Percentiles rank a stretch among this genome's conserved stretches.
These are phyloP conservation scores for Volucella inflata DNA, from an alignment of 2,888 invertebrate species.

Conservation along the genomic window DNA sequence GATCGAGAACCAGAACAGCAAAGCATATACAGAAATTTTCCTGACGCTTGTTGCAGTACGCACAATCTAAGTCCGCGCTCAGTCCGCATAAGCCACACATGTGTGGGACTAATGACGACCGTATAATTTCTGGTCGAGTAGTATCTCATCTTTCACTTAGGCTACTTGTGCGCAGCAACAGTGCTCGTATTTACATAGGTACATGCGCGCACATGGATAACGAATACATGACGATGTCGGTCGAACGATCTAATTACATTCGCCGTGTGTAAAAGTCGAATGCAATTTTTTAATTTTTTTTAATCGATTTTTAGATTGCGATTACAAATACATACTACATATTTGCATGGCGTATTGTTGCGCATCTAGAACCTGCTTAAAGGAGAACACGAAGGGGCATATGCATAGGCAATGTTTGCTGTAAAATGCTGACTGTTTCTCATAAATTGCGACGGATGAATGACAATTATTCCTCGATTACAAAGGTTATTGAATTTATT, in stretches of 20 bases:
- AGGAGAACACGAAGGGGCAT: not conserved
- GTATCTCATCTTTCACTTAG: conserved; percentile 56
- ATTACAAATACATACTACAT: not conserved
- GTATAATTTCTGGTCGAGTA: conserved; percentile 60
- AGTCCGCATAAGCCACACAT: conserved; percentile 17
- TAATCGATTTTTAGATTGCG: conserved; percentile 36
- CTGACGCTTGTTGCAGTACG: conserved; percentile 24
- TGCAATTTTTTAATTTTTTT: conserved; percentile 24
- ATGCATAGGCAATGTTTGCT: not conserved
- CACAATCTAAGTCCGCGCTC: conserved; percentile 2
- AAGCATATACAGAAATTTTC: conserved; percentile 7
- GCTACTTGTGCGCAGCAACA: conserved; percentile 40
- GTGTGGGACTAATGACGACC: conserved; percentile 29
- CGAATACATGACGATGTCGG: conserved; percentile 9
- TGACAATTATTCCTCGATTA: conserved; percentile 58
- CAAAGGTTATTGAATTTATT: conserved; percentile 69
- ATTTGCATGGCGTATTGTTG: conserved; percentile 6
- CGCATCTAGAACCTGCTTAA: conserved; percentile 31
- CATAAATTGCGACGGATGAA: conserved; percentile 57
- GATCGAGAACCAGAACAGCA: not conserved
- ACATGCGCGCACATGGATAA: conserved; percentile 8
- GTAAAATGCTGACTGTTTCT: conserved; percentile 43
- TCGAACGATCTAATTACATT: conserved; percentile 54
- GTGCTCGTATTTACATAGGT: not conserved
- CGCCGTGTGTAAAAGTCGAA: conserved; percentile 24